Percentiles rank a stretch among this genome's conserved stretches.
Conservation (phyloP, 2,888 invertebrate genomes). For the Peribatodes rhomboidaria region DNA sequence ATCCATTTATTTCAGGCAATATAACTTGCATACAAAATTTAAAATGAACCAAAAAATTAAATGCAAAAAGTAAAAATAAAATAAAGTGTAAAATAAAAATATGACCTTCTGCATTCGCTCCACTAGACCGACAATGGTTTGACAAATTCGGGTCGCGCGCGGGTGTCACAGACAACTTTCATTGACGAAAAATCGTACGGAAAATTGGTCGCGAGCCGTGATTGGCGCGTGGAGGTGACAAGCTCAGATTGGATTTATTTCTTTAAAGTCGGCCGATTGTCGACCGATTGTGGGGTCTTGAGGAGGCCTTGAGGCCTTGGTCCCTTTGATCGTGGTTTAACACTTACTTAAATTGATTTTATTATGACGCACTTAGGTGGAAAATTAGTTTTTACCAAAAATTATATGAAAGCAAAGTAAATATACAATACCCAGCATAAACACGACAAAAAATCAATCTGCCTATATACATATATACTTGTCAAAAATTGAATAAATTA, state of each 20-base stretch:
- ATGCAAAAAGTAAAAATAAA: too few species aligned
- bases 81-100: not conserved
- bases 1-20: too few species aligned
- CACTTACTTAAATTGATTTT: slow-evolving; percentile 4
- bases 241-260: slow-evolving; percentile 25
- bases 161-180: slow-evolving; percentile 43
- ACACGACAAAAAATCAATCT: too few species aligned
- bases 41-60: too few species aligned
- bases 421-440: too few species aligned
- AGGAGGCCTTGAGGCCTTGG: not conserved
- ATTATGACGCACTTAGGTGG: slow-evolving; percentile 2
- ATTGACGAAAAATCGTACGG: slow-evolving; percentile 56
- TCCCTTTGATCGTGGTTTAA: not conserved
- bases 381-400: slow-evolving; percentile 3
- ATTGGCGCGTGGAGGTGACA: slow-evolving; percentile 43
- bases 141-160: slow-evolving; percentile 18
- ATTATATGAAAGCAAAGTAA: not conserved
- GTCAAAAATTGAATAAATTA: too few species aligned
- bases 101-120: not conserved
- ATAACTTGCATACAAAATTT: too few species aligned
- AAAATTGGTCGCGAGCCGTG: slow-evolving; percentile 50
- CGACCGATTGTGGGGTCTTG: not conserved
- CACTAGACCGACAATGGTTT: slow-evolving; percentile 7
- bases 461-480: too few species aligned
- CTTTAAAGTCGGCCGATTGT: slow-evolving; percentile 14